These are phyloP conservation scores for Octodonta nipae DNA, from an alignment of 2,888 invertebrate genomes.

Conservation along the genomic window DNA sequence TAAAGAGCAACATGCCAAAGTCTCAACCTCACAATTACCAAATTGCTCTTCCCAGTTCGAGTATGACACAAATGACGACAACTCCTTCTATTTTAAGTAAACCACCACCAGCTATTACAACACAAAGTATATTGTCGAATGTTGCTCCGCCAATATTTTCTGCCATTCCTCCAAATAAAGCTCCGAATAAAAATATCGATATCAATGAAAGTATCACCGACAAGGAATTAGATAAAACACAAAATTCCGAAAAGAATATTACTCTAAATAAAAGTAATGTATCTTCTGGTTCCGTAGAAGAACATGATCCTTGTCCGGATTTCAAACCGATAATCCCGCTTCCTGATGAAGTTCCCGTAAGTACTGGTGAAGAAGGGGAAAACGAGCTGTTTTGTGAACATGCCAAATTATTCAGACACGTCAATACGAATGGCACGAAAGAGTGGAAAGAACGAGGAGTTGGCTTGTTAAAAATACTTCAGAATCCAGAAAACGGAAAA, in stretches of 20 bases:
- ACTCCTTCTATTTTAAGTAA: constrained; percentile 27
- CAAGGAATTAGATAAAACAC: constrained; percentile 29
- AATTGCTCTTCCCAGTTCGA: constrained; percentile 46
- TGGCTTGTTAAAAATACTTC: constrained; percentile 71
- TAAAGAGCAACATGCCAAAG: constrained; percentile 36
- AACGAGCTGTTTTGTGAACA: constrained; percentile 60
- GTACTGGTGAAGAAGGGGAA: constrained; percentile 75
- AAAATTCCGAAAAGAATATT: constrained; percentile 17
- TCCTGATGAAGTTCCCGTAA: constrained; percentile 70
- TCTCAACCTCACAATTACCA: constrained; percentile 50
- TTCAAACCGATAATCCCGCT: constrained; percentile 77
- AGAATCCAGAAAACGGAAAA: constrained; percentile 50
- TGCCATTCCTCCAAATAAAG: constrained; percentile 21
- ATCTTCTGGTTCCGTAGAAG: constrained; percentile 25
- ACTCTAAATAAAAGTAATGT: no score
- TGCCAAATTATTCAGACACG: constrained; percentile 62
- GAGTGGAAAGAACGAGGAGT: constrained; percentile 90
- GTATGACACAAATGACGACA: constrained; percentile 13
- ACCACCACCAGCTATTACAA: constrained; percentile 27
- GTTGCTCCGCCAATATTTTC: constrained; percentile 31
- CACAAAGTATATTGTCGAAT: constrained; percentile 29
- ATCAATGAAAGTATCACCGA: constrained; percentile 28
- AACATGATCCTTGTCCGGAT: constrained; percentile 43
- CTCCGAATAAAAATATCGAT: constrained; percentile 27
- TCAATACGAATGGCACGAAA: constrained; percentile 47